phyloP scores from a whole-genome alignment of 2,113 vertebrate genomes.

The Phylloscopus trochilus region DNA sequence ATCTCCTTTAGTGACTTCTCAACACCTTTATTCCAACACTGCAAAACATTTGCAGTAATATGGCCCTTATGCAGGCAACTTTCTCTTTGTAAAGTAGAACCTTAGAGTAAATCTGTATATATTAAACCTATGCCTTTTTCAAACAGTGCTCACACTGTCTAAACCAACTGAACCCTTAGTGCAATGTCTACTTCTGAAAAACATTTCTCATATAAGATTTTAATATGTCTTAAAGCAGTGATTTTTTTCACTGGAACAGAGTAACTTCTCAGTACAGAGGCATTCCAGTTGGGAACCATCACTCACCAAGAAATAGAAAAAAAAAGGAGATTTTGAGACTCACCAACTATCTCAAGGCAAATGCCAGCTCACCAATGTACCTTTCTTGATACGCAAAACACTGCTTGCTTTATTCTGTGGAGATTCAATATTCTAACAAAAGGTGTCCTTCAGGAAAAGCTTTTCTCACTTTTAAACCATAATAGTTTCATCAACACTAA shows the following conservation, averaged over 20 bases:
- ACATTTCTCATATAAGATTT: background rate
- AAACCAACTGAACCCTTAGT: background rate
- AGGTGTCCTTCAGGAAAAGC: fast-evolving
- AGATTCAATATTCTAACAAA: background rate
- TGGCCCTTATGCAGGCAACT: too few relatives aligned
- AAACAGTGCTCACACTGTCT: background rate
- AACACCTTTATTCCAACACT: background rate
- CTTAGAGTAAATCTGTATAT: background rate
- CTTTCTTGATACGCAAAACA: background rate
- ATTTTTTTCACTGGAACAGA: background rate
- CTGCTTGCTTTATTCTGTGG: background rate
- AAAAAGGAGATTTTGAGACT: background rate
- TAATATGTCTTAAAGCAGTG: background rate
- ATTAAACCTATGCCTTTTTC: background rate
- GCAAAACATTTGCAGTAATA: background rate
- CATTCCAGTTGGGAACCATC: background rate
- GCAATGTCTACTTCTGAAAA: background rate
- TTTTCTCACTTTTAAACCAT: background rate
- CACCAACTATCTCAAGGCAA: background rate
- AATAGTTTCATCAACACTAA: background rate
- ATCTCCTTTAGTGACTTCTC: background rate
- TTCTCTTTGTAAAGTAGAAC: background rate
- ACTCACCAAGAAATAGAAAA: background rate
- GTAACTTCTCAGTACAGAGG: background rate
- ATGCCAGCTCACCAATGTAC: background rate